Percentiles rank a stretch among this genome's conserved stretches.
These are phyloP conservation scores for Gallirallus australis DNA, from an alignment of 2,797 vertebrate genomes.

Conservation along the genomic window DNA sequence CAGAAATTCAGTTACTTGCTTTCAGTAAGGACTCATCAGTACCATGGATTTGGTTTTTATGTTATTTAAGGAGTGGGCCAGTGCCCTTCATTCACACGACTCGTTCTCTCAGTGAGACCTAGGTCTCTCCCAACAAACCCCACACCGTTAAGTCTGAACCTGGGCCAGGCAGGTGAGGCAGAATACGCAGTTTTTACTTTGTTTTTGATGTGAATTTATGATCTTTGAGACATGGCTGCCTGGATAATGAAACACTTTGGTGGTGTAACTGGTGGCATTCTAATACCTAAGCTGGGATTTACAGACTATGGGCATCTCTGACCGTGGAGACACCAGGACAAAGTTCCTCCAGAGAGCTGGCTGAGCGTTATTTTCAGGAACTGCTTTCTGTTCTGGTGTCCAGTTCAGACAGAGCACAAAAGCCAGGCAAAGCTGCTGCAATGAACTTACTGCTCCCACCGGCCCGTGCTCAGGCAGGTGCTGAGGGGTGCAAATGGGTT, in stretches of 20 bases:
- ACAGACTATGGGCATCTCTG: accelerated
- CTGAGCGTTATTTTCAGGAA: neutral
- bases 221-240: neutral
- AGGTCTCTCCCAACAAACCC: neutral
- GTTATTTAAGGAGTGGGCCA: neutral
- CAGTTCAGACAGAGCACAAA: neutral
- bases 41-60: neutral
- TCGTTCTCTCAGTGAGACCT: neutral
- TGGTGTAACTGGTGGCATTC: neutral
- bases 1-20: slow-evolving; percentile 11
- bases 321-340: neutral
- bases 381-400: neutral
- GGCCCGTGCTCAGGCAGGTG: neutral
- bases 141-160: neutral
- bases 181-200: neutral
- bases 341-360: neutral
- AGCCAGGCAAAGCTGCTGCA: neutral
- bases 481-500: neutral
- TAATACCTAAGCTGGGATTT: neutral
- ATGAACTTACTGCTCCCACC: neutral
- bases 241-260: neutral
- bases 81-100: accelerated
- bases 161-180: neutral
- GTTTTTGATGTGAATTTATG: neutral
- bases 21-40: neutral